Conservation (phyloP, 2,888 invertebrate genomes). For the Lasioglossum oenotherae region DNA sequence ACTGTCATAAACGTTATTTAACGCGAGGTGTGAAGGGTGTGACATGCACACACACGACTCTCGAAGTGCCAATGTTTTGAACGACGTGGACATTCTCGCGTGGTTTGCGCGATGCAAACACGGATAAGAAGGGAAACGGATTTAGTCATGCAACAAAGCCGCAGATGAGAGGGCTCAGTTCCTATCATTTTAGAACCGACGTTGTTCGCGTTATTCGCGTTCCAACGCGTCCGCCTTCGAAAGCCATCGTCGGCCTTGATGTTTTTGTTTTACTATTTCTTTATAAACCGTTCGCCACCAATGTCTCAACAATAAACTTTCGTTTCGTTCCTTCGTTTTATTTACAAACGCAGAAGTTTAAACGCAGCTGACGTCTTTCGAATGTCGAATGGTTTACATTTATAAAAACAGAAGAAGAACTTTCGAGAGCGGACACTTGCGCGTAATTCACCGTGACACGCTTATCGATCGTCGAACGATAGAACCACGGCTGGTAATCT, state of each 20-base stretch:
- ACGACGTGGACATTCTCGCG: slow-evolving; percentile 57
- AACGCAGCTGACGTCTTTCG: background rate
- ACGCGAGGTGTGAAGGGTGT: slow-evolving; percentile 56
- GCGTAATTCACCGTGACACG: slow-evolving; percentile 36
- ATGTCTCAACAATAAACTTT: background rate
- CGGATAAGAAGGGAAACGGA: slow-evolving; percentile 15
- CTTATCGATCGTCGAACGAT: slow-evolving; percentile 54
- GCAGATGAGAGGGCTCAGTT: slow-evolving; percentile 73
- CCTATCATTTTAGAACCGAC: slow-evolving; percentile 68
- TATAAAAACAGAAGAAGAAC: background rate
- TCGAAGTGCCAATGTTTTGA: slow-evolving; percentile 77
- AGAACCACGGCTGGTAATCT: slow-evolving; percentile 48
- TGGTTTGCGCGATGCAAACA: slow-evolving; percentile 56
- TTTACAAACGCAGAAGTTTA: background rate
- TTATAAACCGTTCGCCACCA: background rate
- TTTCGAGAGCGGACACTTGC: slow-evolving; percentile 41
- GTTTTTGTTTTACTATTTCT: background rate
- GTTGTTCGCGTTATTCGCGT: slow-evolving; percentile 48
- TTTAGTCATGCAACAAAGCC: slow-evolving; percentile 65
- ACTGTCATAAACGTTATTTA: slow-evolving; percentile 63
- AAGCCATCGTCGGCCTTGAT: slow-evolving; percentile 36
- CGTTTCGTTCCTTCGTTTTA: background rate
- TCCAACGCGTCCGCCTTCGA: slow-evolving; percentile 41
- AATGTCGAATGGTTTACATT: background rate
- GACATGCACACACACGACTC: slow-evolving; percentile 56